phyloP scores from a whole-genome alignment of 2,888 invertebrate species.

The Drosophila barbarae region DNA sequence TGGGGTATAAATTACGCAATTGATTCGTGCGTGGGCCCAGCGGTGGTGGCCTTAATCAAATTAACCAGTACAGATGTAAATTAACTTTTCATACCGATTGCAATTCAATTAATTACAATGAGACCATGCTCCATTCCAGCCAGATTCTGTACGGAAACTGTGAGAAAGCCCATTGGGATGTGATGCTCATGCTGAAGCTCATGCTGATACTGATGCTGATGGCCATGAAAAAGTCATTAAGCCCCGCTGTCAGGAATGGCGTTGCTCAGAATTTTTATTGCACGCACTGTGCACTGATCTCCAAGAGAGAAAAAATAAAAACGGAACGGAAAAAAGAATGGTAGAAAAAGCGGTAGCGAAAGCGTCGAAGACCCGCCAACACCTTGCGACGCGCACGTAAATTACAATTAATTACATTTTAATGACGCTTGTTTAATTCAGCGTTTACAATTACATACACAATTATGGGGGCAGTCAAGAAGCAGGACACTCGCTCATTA shows the following conservation, averaged over 20 bases:
- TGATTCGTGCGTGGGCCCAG: conserved; percentile 37
- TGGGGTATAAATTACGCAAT: conserved; percentile 50
- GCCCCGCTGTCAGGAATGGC: conserved; percentile 10
- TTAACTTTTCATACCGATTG: conserved; percentile 71
- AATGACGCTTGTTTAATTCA: conserved; percentile 78
- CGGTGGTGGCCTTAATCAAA: conserved; percentile 58
- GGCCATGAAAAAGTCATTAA: conserved; percentile 42
- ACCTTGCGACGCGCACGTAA: conserved; percentile 64
- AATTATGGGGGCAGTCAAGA: conserved; percentile 61
- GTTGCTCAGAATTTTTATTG: conserved; percentile 44
- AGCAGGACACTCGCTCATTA: conserved; percentile 55
- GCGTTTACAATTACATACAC: conserved; percentile 75
- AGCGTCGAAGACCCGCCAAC: conserved; percentile 33
- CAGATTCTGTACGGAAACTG: conserved; percentile 8
- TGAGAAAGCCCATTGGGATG: conserved; percentile 3
- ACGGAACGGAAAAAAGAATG: conserved; percentile 18
- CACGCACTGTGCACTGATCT: conserved; percentile 55
- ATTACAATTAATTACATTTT: conserved; percentile 78
- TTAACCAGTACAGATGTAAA: conserved; percentile 67
- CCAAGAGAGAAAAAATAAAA: conserved; percentile 34
- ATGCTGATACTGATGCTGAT: background rate
- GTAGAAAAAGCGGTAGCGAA: conserved; percentile 21
- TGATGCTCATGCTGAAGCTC: background rate
- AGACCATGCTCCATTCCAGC: conserved; percentile 19
- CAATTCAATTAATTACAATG: conserved; percentile 66